Evolutionary conservation across 2,888 invertebrate species (phyloP), one percentile per base, ranked within the genome.

Genomic region (Syrphus vitripennis): DNA sequence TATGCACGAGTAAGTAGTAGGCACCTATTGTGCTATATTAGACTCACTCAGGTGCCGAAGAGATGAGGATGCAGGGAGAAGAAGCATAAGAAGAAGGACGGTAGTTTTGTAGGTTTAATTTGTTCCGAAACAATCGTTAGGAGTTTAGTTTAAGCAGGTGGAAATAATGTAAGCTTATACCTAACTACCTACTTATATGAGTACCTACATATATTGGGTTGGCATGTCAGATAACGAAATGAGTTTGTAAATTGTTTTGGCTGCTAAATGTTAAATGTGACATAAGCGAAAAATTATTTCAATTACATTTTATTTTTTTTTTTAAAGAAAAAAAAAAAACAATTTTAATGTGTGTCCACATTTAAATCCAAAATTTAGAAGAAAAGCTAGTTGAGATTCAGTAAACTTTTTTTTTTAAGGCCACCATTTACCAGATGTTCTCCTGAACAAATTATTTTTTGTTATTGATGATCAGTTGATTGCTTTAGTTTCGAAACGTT

Each of bases 171-270:
- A 26, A 80, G 69, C 77, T 72, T 74, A 72, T 70, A 65, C 4
- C 9, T 19, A 21, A n/a, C n/a, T n/a, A n/a, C n/a, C n/a, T 21
- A 12, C 12, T 5, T 16, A 48, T 5, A 4, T 48, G 3, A 14
- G 5, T n/a, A 24, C 42, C 16, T 42, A 9, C 9, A 19, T 40
- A 19, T 4, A 45, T 26, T 37, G 50, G 59, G 69, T 45, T 71
- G 65, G 57, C 24, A 70, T 78, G 69, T 63, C 40, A 61, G 77
- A 74, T 31, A 81, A 48, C n/a, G 37, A 75, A 74, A 86, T 78
- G 70, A 67, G 82, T 77, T 86, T 74, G 67, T 63, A 57, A 86
- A 82, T 70, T 74, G 82, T 82, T 86, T 81, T 74, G 69, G 63
- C 50, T 63, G 69, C 63, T 77, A 26, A 77, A 74, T 63, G 63